Evolutionary conservation across 2,797 vertebrate genomes (phyloP).

Genomic region (Cyclopterus lumpus): DNA sequence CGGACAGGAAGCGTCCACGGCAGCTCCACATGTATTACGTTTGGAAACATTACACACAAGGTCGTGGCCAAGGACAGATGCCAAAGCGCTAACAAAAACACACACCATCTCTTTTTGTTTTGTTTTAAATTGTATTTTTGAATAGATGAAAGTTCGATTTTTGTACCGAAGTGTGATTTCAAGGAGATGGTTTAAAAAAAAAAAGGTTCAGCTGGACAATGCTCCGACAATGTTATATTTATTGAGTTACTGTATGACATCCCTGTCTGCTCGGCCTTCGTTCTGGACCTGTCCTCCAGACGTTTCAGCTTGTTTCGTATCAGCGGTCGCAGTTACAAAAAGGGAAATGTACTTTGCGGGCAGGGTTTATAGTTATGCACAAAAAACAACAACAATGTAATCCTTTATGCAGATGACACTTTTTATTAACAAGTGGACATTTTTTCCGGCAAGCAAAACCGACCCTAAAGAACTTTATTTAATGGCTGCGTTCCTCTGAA

Average conservation of each 20-base stretch:
- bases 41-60: neutral
- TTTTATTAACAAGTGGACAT: neutral
- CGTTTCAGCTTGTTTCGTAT: constrained; percentile 21
- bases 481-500: constrained; percentile 52
- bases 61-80: constrained; percentile 56
- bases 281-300: constrained; percentile 27
- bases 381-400: neutral
- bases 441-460: neutral
- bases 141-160: constrained; percentile 41
- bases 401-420: constrained; percentile 16
- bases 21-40: constrained; percentile 26
- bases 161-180: constrained; percentile 68
- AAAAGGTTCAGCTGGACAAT: no score
- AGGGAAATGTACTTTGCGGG: constrained; percentile 26
- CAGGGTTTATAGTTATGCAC: constrained; percentile 33
- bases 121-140: constrained; percentile 46
- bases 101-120: neutral
- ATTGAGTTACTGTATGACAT: constrained; percentile 46
- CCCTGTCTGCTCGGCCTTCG: constrained; percentile 36
- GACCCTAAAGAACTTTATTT: constrained; percentile 15
- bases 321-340: constrained; percentile 3
- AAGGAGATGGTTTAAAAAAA: constrained; percentile 13
- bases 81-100: constrained; percentile 62
- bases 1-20: constrained; percentile 39
- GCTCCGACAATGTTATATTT: constrained; percentile 46